Percentiles rank a stretch among this genome's conserved stretches.
Evolutionary conservation across 2,888 invertebrate genomes (phyloP).

Genomic region (Proisotoma minuta): DNA sequence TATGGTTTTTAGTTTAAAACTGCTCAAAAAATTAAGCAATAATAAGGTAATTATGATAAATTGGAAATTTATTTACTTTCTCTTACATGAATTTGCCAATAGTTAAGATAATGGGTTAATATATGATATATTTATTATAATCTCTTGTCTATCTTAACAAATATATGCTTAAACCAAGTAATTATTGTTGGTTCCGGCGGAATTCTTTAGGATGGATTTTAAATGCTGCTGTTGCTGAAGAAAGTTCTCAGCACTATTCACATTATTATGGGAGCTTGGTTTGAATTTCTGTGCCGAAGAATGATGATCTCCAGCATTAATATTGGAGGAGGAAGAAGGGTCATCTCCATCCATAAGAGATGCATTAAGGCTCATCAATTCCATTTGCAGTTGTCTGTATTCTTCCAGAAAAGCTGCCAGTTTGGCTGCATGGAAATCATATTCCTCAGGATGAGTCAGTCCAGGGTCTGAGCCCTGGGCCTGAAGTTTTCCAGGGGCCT

Average conservation of each 20-base stretch:
- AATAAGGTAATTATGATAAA: too few relatives aligned
- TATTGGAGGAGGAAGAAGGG: conserved; percentile 18
- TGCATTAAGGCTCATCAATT: conserved; percentile 67
- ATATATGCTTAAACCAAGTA: conserved; percentile 41
- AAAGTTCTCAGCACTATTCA: neutral
- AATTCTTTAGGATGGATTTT: conserved; percentile 45
- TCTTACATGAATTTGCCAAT: too few relatives aligned
- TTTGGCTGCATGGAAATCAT: conserved; percentile 74
- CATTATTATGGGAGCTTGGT: too few relatives aligned
- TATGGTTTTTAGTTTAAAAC: too few relatives aligned
- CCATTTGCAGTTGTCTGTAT: conserved; percentile 69
- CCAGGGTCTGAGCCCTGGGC: conserved; percentile 32
- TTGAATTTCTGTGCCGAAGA: too few relatives aligned
- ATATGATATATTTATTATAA: too few relatives aligned
- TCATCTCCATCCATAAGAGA: conserved; percentile 7
- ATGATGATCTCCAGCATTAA: too few relatives aligned
- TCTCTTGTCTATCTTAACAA: too few relatives aligned
- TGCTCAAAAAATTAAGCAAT: too few relatives aligned
- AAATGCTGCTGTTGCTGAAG: conserved; percentile 29
- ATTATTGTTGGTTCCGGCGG: conserved; percentile 37
- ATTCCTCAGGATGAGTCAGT: conserved; percentile 52
- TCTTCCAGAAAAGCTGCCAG: conserved; percentile 74
- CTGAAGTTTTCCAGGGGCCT: conserved; percentile 22
- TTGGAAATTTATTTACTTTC: too few relatives aligned
- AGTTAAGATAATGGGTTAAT: too few relatives aligned